These are phyloP conservation scores for Sycophila texana DNA, from an alignment of 2,888 invertebrate species.

Conservation along the genomic window DNA sequence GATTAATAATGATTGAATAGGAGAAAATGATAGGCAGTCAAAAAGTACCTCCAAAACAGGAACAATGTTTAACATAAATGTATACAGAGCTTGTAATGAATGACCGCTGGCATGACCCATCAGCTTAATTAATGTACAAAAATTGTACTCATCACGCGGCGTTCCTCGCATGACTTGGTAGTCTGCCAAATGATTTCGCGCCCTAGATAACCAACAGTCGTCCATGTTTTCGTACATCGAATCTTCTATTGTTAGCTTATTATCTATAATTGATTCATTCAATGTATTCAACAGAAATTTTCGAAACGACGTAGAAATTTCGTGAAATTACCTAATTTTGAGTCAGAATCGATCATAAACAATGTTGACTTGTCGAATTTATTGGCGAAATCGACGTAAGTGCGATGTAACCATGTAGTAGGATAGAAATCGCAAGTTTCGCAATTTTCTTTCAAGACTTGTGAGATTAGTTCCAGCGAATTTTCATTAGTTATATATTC, in stretches of 20 bases:
- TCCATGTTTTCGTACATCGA: constrained; percentile 6
- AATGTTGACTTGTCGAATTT: constrained; percentile 5
- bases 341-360: neutral
- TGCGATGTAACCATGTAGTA: constrained; percentile 4
- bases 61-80: constrained; percentile 66
- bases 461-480: neutral
- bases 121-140: constrained; percentile 64
- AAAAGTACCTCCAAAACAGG: constrained; percentile 58
- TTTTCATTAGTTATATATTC: neutral
- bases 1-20: neutral
- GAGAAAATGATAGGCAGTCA: neutral
- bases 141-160: constrained; percentile 68
- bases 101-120: constrained; percentile 68
- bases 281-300: neutral
- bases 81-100: constrained; percentile 67
- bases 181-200: constrained; percentile 66
- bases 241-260: neutral
- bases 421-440: neutral
- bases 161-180: constrained; percentile 68
- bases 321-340: constrained; percentile 27
- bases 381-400: constrained; percentile 19
- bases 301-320: neutral
- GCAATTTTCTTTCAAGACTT: neutral
- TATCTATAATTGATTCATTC: constrained; percentile 21
- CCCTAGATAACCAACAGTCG: constrained; percentile 55